phyloP scores from a whole-genome alignment of 2,797 vertebrate species.

The Odontamblyopus rebecca region DNA sequence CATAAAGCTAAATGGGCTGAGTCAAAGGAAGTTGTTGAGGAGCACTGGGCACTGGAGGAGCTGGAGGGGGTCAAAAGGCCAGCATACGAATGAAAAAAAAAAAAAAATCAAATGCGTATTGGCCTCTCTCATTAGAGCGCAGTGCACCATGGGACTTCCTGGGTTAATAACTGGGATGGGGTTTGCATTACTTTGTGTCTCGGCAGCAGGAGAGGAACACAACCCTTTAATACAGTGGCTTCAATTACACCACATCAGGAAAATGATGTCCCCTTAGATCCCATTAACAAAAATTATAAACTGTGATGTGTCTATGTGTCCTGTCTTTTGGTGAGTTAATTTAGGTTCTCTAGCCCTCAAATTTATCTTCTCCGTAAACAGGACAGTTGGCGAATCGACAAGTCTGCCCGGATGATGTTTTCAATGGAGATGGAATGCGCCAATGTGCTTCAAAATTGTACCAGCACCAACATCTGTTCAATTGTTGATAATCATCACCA shows the following conservation, averaged over 20 bases:
- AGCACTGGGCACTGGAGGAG: conserved; percentile 30
- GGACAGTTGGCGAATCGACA: conserved; percentile 11
- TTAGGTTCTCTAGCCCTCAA: conserved; percentile 9
- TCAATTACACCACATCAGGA: conserved; percentile 79
- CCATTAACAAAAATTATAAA: conserved; percentile 71
- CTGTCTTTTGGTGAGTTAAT: conserved; percentile 28
- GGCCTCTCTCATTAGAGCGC: conserved; percentile 77
- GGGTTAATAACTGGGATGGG: conserved; percentile 74
- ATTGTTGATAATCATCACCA: conserved; percentile 76
- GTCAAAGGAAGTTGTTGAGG: conserved; percentile 13
- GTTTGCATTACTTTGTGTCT: conserved; percentile 73
- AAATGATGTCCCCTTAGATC: conserved; percentile 72
- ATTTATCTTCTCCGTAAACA: conserved; percentile 11
- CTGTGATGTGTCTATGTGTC: conserved; percentile 23
- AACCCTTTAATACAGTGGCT: conserved; percentile 79
- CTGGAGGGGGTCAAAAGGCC: conserved; percentile 67
- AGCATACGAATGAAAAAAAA: conserved; percentile 63
- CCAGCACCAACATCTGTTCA: conserved; percentile 73
- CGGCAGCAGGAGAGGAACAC: conserved; percentile 71
- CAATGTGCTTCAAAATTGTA: conserved; percentile 51
- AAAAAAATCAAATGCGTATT: conserved; percentile 58
- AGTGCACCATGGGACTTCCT: conserved; percentile 72
- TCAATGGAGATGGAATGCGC: conserved; percentile 26
- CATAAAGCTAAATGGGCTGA: conserved; percentile 7
- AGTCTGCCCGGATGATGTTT: conserved; percentile 44